phyloP scores from a whole-genome alignment of 2,797 vertebrate genomes.

The Ispidina picta region DNA sequence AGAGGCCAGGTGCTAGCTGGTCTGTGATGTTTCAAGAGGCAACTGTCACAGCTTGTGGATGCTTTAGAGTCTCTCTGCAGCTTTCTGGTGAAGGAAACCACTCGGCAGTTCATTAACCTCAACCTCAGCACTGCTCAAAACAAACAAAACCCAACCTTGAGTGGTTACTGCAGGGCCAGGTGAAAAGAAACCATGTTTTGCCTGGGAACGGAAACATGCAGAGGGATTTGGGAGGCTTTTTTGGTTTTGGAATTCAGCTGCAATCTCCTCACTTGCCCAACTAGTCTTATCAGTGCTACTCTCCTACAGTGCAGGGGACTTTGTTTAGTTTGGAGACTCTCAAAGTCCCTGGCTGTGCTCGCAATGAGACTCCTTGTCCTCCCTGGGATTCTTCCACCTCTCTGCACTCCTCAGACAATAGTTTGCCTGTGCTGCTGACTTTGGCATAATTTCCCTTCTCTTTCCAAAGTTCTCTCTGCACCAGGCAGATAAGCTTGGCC shows the following conservation, averaged over 20 bases:
- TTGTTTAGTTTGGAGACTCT: conserved; percentile 36
- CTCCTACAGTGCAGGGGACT: background rate
- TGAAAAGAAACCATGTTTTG: background rate
- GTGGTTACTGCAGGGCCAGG: fast-evolving
- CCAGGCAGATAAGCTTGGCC: background rate
- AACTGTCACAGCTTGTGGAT: background rate
- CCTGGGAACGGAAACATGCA: background rate
- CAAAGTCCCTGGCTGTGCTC: background rate
- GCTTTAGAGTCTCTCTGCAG: background rate
- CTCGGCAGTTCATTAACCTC: background rate
- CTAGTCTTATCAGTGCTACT: background rate
- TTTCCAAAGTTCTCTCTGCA: background rate
- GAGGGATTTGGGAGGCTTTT: background rate
- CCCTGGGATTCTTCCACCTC: background rate
- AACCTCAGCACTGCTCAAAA: fast-evolving
- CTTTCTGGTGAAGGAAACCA: background rate
- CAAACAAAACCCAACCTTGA: background rate
- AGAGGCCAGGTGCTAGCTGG: background rate
- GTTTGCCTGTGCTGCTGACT: background rate
- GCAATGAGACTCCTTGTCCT: conserved; percentile 9
- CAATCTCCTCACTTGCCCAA: background rate
- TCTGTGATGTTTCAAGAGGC: background rate
- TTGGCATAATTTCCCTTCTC: background rate
- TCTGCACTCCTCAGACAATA: conserved; percentile 39
- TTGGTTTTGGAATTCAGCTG: background rate